Conservation (phyloP, 37 sponge, comb jelly and placozoan species). For the Axinella damicornis region DNA sequence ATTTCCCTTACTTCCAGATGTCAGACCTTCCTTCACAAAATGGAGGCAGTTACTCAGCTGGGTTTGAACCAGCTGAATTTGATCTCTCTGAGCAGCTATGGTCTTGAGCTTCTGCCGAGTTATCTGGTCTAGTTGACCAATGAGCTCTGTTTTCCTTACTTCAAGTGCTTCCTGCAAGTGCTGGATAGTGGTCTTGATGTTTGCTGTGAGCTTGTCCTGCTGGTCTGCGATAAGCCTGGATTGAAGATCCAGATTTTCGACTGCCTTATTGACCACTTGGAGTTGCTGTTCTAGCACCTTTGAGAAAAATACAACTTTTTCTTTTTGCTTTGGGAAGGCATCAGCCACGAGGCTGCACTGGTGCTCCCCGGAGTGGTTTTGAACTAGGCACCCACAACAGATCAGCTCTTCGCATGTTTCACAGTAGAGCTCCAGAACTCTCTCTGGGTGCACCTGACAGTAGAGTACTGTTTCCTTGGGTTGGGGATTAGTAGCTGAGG, state of each 20-base stretch:
- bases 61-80: slow-evolving; percentile 14
- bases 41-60: slow-evolving; percentile 31
- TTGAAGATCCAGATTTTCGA: slow-evolving; percentile 7
- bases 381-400: too few relatives aligned
- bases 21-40: slow-evolving; percentile 27
- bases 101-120: slow-evolving; percentile 29
- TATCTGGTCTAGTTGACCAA: neutral
- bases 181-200: slow-evolving; percentile 1
- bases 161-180: slow-evolving; percentile 35
- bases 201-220: neutral
- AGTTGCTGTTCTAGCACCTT: slow-evolving; percentile 31
- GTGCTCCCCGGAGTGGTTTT: too few relatives aligned
- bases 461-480: too few relatives aligned
- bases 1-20: slow-evolving; percentile 38
- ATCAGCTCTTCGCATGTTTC: too few relatives aligned
- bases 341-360: too few relatives aligned
- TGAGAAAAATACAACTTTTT: too few relatives aligned
- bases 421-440: too few relatives aligned
- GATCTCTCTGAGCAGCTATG: slow-evolving; percentile 29
- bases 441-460: too few relatives aligned
- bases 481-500: too few relatives aligned
- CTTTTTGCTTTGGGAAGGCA: too few relatives aligned
- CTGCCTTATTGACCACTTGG: slow-evolving; percentile 9
- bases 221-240: slow-evolving; percentile 10
- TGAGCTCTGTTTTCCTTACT: slow-evolving; percentile 12